Evolutionary conservation across 2,797 vertebrate species (phyloP).

Genomic region (Scolopax bukidnonensis): DNA sequence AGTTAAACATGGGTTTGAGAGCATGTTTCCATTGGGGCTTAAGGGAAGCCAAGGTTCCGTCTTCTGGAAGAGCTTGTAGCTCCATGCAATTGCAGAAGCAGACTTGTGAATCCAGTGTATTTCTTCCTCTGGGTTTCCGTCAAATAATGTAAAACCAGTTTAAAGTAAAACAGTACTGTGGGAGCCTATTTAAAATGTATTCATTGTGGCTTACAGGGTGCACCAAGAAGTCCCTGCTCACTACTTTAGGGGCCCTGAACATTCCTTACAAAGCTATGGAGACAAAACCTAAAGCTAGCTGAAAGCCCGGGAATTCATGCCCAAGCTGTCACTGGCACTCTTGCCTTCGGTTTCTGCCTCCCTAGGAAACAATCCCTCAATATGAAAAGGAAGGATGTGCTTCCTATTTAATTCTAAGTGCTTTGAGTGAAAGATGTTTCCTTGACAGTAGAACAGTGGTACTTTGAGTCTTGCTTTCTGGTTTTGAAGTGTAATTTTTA

Average conservation of each 20-base stretch:
- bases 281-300: neutral
- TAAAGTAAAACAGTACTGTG: neutral
- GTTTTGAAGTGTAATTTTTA: neutral
- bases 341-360: neutral
- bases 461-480: rapidly evolving
- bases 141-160: neutral
- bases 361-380: neutral
- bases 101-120: neutral
- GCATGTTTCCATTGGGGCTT: neutral
- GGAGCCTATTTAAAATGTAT: neutral
- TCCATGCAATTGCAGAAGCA: neutral
- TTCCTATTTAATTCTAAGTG: neutral
- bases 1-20: neutral
- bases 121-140: neutral
- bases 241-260: neutral
- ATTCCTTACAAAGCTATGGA: neutral
- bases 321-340: neutral
- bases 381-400: neutral
- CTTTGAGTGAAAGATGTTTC: neutral
- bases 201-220: neutral
- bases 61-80: neutral
- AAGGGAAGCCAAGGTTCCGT: neutral
- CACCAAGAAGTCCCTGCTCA: neutral
- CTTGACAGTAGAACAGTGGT: neutral
- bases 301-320: neutral